These are phyloP conservation scores for Morinoia aosen DNA, from an alignment of 2,888 invertebrate genomes.

Conservation along the genomic window DNA sequence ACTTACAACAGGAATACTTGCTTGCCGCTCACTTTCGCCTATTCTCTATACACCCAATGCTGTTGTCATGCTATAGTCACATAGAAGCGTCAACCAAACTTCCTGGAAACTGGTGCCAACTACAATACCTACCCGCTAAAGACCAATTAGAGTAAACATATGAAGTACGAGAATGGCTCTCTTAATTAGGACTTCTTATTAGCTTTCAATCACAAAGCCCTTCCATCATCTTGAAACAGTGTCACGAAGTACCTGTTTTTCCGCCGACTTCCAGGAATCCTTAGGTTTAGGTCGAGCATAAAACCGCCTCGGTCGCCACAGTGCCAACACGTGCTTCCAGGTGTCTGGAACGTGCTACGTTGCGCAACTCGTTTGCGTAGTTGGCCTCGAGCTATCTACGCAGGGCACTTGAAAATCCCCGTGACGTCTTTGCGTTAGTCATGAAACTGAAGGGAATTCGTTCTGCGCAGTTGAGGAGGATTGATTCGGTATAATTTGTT, in stretches of 20 bases:
- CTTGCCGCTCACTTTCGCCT: background rate
- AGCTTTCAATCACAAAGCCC: background rate
- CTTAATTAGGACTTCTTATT: background rate
- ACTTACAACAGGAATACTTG: background rate
- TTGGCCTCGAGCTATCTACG: background rate
- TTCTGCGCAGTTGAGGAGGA: background rate
- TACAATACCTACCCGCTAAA: background rate
- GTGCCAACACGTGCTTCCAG: background rate
- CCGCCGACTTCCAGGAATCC: background rate
- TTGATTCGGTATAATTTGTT: background rate
- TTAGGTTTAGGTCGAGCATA: background rate
- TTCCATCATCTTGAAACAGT: background rate
- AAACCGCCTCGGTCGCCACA: background rate
- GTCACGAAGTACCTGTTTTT: background rate
- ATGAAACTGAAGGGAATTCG: background rate
- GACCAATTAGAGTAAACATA: background rate
- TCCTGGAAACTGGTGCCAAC: background rate
- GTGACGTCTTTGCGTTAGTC: background rate
- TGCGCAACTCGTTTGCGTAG: constrained; percentile 10
- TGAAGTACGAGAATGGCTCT: background rate
- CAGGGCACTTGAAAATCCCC: background rate
- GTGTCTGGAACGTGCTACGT: background rate
- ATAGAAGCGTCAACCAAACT: background rate
- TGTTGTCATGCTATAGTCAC: background rate
- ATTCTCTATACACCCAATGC: background rate